phyloP scores from a whole-genome alignment of 2,888 invertebrate species.

The Aricia artaxerxes region DNA sequence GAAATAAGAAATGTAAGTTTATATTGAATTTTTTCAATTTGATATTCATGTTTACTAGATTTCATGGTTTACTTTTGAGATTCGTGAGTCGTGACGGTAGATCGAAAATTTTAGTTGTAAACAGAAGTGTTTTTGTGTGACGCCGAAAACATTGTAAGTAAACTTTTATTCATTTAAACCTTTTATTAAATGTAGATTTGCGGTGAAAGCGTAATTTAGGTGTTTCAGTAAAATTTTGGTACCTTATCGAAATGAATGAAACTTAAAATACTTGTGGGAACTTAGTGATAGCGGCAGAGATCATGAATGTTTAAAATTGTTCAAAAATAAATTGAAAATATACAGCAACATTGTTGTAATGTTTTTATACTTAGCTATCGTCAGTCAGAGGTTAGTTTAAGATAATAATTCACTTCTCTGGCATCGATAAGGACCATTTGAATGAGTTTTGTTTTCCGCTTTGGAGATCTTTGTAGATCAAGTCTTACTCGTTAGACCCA shows the following conservation, averaged over 20 bases:
- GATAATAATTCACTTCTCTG: background rate
- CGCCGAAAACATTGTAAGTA: background rate
- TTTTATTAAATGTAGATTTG: background rate
- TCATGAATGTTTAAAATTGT: background rate
- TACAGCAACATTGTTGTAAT: background rate
- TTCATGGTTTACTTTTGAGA: background rate
- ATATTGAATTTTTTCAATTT: background rate
- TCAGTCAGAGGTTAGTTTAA: background rate
- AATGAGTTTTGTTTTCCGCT: background rate
- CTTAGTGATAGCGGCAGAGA: background rate
- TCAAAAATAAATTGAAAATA: background rate
- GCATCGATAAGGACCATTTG: background rate
- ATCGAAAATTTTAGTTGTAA: slow-evolving; percentile 6
- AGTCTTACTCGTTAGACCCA: no score
- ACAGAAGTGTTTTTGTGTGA: background rate
- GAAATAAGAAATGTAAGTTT: background rate
- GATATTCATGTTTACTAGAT: background rate
- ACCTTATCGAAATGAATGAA: background rate
- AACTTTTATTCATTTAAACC: background rate
- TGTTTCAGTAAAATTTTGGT: no score
- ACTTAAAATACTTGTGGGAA: background rate
- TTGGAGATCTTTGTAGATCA: background rate
- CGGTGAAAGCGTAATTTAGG: background rate
- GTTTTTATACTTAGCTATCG: slow-evolving; percentile 8
- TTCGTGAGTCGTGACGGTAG: slow-evolving; percentile 2